These are phyloP conservation scores for Ptychobarbus kaznakovi DNA, from an alignment of 2,797 vertebrate species.

Conservation along the genomic window DNA sequence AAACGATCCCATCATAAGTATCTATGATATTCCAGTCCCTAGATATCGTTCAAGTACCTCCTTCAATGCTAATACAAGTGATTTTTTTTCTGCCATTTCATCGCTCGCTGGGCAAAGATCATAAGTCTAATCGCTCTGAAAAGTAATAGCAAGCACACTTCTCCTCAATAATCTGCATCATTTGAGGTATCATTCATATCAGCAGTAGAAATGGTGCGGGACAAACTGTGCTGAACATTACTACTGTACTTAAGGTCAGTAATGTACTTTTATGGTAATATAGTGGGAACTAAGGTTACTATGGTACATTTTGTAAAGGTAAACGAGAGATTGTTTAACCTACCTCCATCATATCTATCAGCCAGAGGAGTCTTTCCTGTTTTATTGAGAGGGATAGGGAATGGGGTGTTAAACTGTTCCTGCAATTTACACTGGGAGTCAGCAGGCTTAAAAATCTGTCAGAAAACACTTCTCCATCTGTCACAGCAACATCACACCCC, in stretches of 20 bases:
- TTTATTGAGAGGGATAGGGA: constrained; percentile 57
- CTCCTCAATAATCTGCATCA: constrained; percentile 5
- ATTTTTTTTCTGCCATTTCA: not conserved
- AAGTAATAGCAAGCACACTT: not conserved
- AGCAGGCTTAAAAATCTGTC: constrained; percentile 41
- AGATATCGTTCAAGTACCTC: constrained; percentile 4
- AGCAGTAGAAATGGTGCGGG: not conserved
- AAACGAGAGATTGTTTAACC: constrained; percentile 65
- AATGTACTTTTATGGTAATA: not conserved
- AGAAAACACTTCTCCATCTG: constrained; percentile 42
- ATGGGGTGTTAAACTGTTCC: constrained; percentile 55
- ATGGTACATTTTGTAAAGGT: constrained; percentile 19
- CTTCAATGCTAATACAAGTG: not conserved
- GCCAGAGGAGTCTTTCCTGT: constrained; percentile 94
- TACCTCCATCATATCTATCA: constrained; percentile 99
- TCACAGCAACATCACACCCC: constrained; percentile 37
- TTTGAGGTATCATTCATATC: constrained; percentile 2
- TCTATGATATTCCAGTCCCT: not conserved
- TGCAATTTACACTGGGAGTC: constrained; percentile 36
- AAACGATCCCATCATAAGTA: not conserved
- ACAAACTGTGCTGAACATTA: constrained; percentile 1
- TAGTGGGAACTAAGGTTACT: not conserved
- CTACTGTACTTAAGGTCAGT: not conserved
- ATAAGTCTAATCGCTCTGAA: not conserved
- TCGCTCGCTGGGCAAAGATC: not conserved